Base-by-base conservation (phyloP, 2,888 invertebrate genomes). In the Choristoneura rosaceana region DNA sequence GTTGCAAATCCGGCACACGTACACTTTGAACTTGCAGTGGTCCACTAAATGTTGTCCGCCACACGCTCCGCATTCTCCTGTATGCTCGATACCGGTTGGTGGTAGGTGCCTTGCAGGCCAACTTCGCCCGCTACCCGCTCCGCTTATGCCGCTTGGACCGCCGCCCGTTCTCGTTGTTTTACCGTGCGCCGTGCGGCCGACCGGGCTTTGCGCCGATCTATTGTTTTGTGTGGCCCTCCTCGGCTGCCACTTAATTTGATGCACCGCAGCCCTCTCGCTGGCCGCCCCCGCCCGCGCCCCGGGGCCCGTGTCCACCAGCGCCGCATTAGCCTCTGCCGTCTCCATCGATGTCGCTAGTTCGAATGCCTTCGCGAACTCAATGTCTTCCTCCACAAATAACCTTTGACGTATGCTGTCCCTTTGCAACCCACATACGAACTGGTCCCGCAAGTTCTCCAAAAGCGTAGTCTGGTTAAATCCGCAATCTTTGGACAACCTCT, bases 71-170 rank as follows among this genome's bases (percentile, higher is more conserved):
- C 59, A 59, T 3, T 25, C 0, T 25, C 34, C 38, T 3, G n/a
- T 12, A 7, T 2, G 2, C 5, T 9, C 25, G 2, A 38, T n/a
- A 12, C 12, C 5, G 0, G 1, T n/a, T n/a, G 34, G 4, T 14
- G 14, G 14, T 0, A 5, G 34, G 1, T 55, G 38, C 12, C 38
- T 59, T 7, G 34, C 0, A n/a, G 4, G 2, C 34, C 38, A 38
- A 38, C 59, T 38, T 4, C 59, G 9, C 12, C 59, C 59, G 59
- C 59, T 59, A 0, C 59, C 38, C 59, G 55, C 55, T 55, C 55
- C 55, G 55, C 55, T 41, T 8, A 8, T 41, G 33, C 5, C 3
- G 2, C 25, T 33, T 33, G 25, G 55, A 33, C 55, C 52, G 52
- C 55, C 55, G 25, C 2, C 25, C 7, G 41, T 41, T 7, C 7